These are phyloP conservation scores for Pterocles orientalis DNA, from an alignment of 2,113 vertebrate genomes.

Conservation along the genomic window DNA sequence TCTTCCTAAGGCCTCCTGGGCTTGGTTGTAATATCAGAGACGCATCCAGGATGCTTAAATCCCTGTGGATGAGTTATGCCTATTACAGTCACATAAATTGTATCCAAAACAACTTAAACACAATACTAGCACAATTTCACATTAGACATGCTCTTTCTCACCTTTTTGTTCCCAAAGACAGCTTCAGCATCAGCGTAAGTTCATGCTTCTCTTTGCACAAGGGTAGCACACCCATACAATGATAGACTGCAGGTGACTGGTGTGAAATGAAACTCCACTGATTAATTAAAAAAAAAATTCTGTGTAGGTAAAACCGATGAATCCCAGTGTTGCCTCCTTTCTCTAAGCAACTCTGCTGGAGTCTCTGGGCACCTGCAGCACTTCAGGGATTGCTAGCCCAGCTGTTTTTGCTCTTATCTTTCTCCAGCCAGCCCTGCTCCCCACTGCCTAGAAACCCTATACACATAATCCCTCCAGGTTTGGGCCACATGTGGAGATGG, in stretches of 20 bases:
- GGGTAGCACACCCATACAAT: no score
- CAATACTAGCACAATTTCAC: neutral
- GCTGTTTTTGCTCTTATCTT: neutral
- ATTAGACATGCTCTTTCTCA: accelerated
- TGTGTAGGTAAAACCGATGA: neutral
- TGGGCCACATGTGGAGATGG: accelerated
- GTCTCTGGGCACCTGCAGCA: neutral
- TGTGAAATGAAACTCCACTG: neutral
- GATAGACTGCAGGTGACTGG: neutral
- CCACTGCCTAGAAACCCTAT: neutral
- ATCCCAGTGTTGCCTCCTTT: neutral
- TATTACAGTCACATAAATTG: neutral
- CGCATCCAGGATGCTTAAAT: neutral
- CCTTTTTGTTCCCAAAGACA: neutral
- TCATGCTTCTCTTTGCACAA: neutral
- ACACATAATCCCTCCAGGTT: neutral
- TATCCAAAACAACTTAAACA: neutral
- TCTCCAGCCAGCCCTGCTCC: neutral
- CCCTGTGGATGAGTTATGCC: neutral
- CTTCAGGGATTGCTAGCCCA: neutral
- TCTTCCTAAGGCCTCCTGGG: neutral
- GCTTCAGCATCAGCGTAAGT: neutral
- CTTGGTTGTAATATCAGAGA: neutral
- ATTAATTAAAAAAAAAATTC: neutral
- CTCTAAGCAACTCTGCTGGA: neutral